Evolutionary conservation across 2,797 vertebrate species (phyloP).

Genomic region (Pangasius mekongensis): DNA sequence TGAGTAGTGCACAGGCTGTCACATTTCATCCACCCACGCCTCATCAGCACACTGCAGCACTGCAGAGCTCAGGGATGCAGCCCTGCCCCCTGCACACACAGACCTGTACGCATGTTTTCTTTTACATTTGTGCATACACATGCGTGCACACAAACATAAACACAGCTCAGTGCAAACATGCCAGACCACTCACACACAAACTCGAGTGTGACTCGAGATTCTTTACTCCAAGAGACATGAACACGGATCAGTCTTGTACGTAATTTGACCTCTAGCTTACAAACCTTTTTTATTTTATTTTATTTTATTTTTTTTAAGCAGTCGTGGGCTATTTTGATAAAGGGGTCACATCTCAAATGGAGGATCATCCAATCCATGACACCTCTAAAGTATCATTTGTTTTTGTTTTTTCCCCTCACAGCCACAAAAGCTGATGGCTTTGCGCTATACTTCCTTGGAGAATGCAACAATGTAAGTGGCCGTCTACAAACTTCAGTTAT

Average conservation of each 20-base stretch:
- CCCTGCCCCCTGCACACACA: slow-evolving; percentile 21
- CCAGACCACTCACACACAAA: not conserved
- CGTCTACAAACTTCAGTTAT: not conserved
- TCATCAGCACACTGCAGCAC: slow-evolving; percentile 52
- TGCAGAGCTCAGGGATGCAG: slow-evolving; percentile 41
- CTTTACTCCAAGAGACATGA: not conserved
- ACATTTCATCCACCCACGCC: slow-evolving; percentile 54
- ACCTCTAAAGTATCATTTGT: not conserved
- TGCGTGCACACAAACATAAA: not conserved
- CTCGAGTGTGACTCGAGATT: not conserved
- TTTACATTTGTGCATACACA: not conserved
- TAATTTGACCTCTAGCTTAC: not conserved
- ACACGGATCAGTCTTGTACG: not conserved
- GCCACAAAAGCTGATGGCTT: slow-evolving; percentile 98
- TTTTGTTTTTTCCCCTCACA: slow-evolving; percentile 63
- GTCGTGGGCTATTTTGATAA: not conserved
- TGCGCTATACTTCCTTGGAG: slow-evolving; percentile 98
- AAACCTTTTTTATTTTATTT: too few species aligned
- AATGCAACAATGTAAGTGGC: slow-evolving; percentile 98
- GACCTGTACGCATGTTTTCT: not conserved
- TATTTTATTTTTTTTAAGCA: not conserved
- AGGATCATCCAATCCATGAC: not conserved
- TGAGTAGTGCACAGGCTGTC: slow-evolving; percentile 53
- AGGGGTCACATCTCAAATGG: slow-evolving; percentile 6
- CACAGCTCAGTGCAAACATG: not conserved